These are phyloP conservation scores for Drosophila tsacasi DNA, from an alignment of 1,140 invertebrate genomes.

Conservation along the genomic window DNA sequence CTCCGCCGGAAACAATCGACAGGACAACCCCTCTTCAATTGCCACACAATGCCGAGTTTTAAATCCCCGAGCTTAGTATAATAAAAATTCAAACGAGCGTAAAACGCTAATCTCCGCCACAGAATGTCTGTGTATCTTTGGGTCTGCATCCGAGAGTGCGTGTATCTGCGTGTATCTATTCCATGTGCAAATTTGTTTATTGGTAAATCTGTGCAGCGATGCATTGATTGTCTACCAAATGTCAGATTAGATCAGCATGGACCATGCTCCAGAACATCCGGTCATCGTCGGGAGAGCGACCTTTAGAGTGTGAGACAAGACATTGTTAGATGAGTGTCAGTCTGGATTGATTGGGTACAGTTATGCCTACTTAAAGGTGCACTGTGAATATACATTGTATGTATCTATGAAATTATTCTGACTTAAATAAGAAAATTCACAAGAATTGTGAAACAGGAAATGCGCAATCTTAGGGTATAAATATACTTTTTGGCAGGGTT, in stretches of 20 bases:
- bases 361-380: slow-evolving; percentile 28
- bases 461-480: too few relatives aligned
- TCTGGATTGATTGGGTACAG: slow-evolving; percentile 53
- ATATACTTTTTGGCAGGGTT: too few relatives aligned
- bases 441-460: too few relatives aligned
- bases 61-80: slow-evolving; percentile 79
- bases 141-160: slow-evolving; percentile 27
- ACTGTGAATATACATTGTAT: not conserved
- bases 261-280: slow-evolving; percentile 38
- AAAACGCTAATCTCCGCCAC: slow-evolving; percentile 83
- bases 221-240: slow-evolving; percentile 75
- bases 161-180: slow-evolving; percentile 53
- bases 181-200: slow-evolving; percentile 79
- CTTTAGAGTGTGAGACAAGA: slow-evolving; percentile 4
- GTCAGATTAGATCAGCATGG: slow-evolving; percentile 75
- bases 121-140: slow-evolving; percentile 57
- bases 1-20: slow-evolving; percentile 48
- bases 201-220: slow-evolving; percentile 80
- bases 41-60: slow-evolving; percentile 67
- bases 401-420: too few relatives aligned
- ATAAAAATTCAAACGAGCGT: slow-evolving; percentile 85
- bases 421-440: too few relatives aligned
- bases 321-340: slow-evolving; percentile 20
- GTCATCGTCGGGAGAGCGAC: slow-evolving; percentile 17
- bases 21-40: slow-evolving; percentile 72